Conservation (phyloP, 2,113 vertebrate genomes). For the Ascaphus truei region DNA sequence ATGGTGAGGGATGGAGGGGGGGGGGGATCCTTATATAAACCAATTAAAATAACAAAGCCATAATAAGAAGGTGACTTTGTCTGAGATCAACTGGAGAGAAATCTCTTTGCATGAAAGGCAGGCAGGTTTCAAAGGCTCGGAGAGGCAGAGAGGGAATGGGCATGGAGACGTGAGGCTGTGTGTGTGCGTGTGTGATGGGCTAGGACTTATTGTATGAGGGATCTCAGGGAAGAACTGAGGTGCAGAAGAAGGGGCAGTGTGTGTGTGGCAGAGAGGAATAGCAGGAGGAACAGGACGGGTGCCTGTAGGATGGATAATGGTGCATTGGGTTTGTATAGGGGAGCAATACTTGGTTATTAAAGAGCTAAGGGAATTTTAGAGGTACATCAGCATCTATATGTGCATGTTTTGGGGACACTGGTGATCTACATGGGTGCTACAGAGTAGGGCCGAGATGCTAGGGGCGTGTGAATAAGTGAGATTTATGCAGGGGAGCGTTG, state of each 20-base stretch:
- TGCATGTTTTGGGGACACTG: neutral
- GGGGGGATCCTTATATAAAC: conserved; percentile 34
- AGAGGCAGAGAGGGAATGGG: conserved; percentile 1
- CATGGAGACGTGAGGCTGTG: neutral
- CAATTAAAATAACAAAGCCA: conserved; percentile 37
- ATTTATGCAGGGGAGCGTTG: neutral
- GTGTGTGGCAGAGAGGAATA: too few relatives aligned
- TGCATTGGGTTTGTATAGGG: too few relatives aligned
- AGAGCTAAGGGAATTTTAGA: too few relatives aligned
- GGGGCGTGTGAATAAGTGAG: neutral
- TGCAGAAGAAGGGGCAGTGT: too few relatives aligned
- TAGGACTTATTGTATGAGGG: too few relatives aligned
- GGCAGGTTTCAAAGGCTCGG: conserved; percentile 26
- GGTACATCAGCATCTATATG: too few relatives aligned
- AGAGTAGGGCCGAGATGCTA: neutral
- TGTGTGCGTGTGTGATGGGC: too few relatives aligned
- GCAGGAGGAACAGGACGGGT: too few relatives aligned
- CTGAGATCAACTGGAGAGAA: conserved; percentile 28
- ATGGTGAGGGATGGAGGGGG: neutral
- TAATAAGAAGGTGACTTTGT: conserved; percentile 36
- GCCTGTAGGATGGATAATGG: too few relatives aligned
- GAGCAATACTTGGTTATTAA: too few relatives aligned
- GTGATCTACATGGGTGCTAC: neutral
- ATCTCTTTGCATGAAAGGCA: conserved; percentile 27
- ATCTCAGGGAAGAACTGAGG: too few relatives aligned